Percentiles rank a stretch among this genome's conserved stretches.
Evolutionary conservation across 30 jellyfish, hydroid and myxozoan genomes (phyloP).

Genomic region (Chrysaora quinquecirrha): DNA sequence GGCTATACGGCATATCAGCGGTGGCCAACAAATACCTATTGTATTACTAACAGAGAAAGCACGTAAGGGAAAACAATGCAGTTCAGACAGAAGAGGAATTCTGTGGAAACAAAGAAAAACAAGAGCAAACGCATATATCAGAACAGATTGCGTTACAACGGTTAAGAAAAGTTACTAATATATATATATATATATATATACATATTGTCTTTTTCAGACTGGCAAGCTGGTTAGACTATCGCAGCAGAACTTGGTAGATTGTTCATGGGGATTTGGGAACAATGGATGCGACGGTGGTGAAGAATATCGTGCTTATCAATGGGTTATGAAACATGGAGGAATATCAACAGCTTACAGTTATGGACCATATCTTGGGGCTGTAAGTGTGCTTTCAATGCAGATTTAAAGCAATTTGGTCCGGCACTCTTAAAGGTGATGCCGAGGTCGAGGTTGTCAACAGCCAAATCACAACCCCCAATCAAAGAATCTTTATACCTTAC

Average conservation of each 20-base stretch:
- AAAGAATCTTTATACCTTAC: too few relatives aligned
- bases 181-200: not conserved
- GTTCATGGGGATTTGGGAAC: conserved; percentile 86
- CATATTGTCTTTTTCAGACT: conserved; percentile 32
- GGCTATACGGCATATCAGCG: too few relatives aligned
- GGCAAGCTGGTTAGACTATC: conserved; percentile 71
- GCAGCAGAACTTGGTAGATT: conserved; percentile 76
- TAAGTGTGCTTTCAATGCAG: conserved; percentile 12
- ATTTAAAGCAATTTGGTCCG: not conserved
- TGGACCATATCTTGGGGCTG: conserved; percentile 78
- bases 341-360: conserved; percentile 70
- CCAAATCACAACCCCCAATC: too few relatives aligned
- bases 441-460: too few relatives aligned
- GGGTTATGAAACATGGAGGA: conserved; percentile 92
- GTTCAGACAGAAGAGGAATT: too few relatives aligned
- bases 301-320: conserved; percentile 70
- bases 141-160: not conserved
- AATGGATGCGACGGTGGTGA: conserved; percentile 89
- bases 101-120: too few relatives aligned
- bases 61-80: too few relatives aligned
- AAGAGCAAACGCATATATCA: too few relatives aligned
- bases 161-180: not conserved
- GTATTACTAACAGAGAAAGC: too few relatives aligned
- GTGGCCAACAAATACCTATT: too few relatives aligned
- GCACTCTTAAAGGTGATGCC: too few relatives aligned